Evolutionary conservation across 2,113 vertebrate genomes (phyloP).

Genomic region (Planiliza haematocheilus): DNA sequence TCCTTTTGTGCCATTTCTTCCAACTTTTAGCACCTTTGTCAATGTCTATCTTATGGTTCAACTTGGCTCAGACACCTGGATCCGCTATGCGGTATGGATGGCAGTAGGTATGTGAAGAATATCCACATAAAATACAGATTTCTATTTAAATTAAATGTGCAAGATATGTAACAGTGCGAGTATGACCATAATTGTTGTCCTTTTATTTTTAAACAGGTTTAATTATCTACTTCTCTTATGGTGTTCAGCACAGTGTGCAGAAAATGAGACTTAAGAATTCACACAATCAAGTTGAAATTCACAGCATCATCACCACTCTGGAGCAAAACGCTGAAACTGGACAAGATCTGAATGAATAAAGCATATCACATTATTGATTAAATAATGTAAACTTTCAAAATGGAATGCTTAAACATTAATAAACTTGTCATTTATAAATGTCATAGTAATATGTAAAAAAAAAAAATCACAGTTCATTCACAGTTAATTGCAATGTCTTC

Average conservation of each 20-base stretch:
- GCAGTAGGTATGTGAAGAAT: constrained; percentile 78
- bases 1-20: constrained; percentile 87
- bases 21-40: constrained; percentile 83
- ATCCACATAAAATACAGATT: neutral
- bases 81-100: constrained; percentile 88
- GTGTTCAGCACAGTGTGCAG: constrained; percentile 86
- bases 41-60: constrained; percentile 86
- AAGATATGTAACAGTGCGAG: neutral
- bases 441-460: neutral
- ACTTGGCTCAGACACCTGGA: constrained; percentile 85
- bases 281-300: constrained; percentile 23
- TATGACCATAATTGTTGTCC: neutral
- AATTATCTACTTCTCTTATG: constrained; percentile 88
- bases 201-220: constrained; percentile 77
- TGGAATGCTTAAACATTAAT: neutral
- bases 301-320: constrained; percentile 34
- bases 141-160: no score
- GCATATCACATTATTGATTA: neutral
- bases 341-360: constrained; percentile 26
- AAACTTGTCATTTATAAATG: neutral
- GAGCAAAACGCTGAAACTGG: constrained; percentile 22
- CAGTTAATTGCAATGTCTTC: no score
- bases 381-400: neutral
- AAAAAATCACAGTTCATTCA: no score
- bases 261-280: constrained; percentile 58